Percentiles rank a stretch among this genome's conserved stretches.
Evolutionary conservation across 64 coral and sea anemone species (phyloP).

Genomic region (Dendrophyllia cribrosa): DNA sequence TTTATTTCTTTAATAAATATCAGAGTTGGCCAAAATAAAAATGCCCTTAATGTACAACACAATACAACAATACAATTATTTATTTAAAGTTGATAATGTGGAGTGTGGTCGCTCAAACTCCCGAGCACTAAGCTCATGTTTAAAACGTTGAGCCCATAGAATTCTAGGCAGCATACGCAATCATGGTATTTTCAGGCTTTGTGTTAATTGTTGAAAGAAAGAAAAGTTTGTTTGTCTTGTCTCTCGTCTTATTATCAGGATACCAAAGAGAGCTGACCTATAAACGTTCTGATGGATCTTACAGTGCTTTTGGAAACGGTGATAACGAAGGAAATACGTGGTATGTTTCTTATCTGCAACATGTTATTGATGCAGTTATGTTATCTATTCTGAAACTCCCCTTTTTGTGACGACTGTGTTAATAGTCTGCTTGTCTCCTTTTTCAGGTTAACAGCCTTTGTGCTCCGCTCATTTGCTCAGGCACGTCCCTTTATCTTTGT

Average conservation of each 20-base stretch:
- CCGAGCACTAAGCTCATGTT: too few species aligned
- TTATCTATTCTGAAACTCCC: too few species aligned
- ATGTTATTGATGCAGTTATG: too few species aligned
- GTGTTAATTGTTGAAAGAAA: too few species aligned
- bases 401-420: not conserved
- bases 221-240: not conserved
- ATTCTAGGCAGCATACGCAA: too few species aligned
- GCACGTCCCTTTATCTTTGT: conserved; percentile 85
- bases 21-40: too few species aligned
- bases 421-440: not conserved
- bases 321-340: conserved; percentile 81
- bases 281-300: conserved; percentile 81
- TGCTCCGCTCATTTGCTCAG: conserved; percentile 92
- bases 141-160: too few species aligned
- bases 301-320: conserved; percentile 72
- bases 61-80: not conserved
- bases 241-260: conserved; percentile 7
- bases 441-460: conserved; percentile 97
- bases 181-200: not conserved
- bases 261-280: conserved; percentile 87
- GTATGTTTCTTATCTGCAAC: conserved; percentile 13
- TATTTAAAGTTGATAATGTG: too few species aligned
- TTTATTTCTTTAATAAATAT: too few species aligned
- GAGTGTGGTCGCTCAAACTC: too few species aligned
- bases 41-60: not conserved